Evolutionary conservation across 37 sponge, comb jelly and placozoan species (phyloP), one percentile per base, ranked within the genome.

Genomic region (Hexactinellida sp.): DNA sequence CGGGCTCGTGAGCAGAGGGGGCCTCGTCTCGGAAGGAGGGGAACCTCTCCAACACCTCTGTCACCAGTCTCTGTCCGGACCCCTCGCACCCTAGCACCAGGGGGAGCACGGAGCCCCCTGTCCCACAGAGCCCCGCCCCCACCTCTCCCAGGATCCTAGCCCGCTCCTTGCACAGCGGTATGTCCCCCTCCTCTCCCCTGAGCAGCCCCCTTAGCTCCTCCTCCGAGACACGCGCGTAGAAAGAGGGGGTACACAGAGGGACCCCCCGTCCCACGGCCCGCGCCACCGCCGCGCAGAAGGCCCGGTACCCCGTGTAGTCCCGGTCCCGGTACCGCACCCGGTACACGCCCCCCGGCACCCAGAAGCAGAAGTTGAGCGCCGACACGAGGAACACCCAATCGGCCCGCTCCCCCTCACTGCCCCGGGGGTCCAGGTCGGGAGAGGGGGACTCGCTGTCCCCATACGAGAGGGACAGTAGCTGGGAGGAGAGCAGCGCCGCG

Each of bases 21-120:
- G 85, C 82, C 36, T 71, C 55, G 39, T 90, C 91, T 25, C 86
- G 37, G 54, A 89, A 90, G 0, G 88, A 90, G 25, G 87, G 84
- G 55, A 90, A 90, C 37, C 54, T 88, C 24, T 55, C 84, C 24
- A 88, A 83, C 1, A 90, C 85, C 5, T 55, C 3, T 0, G 84
- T 55, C 36, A 89, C 54, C 3, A 90, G 86, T 37, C 55, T 54
- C 54, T 89, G 82, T 28, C 55, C 85, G 51, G 83, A 41, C 54
- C 85, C 54, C 16, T 85, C 63, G 30, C 88, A 89, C 0, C 38
- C 36, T 41, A 19, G 36, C 0, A 90, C 86, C 82, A 88, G 85
- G 32, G 71, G n/a, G 5, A 86, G 36, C 25, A 90, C 89, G 23
- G 91, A 90, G 0, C 88, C 88, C 25, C 39, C 85, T 23, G 34